Conservation (phyloP, 2,888 invertebrate genomes). For the Pseudococcus longispinus region DNA sequence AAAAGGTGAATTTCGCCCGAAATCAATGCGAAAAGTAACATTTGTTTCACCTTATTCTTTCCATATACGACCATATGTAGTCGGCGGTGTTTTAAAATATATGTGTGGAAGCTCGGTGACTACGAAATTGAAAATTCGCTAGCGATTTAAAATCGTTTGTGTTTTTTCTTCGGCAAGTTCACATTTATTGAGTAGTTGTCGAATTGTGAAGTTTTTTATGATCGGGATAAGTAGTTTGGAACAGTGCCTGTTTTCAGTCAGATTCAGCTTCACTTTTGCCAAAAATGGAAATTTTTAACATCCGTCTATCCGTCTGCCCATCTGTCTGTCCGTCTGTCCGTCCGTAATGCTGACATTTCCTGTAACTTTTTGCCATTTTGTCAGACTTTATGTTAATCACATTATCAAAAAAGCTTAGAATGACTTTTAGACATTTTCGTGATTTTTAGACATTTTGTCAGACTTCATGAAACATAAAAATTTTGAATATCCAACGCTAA, state of each 20-base stretch:
- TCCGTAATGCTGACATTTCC: too few relatives aligned
- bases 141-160: neutral
- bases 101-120: neutral
- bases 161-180: neutral
- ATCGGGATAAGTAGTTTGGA: neutral
- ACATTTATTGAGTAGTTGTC: neutral
- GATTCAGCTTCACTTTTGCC: too few relatives aligned
- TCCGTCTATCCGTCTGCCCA: too few relatives aligned
- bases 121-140: neutral
- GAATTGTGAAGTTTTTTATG: neutral
- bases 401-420: too few relatives aligned
- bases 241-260: neutral
- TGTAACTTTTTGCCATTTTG: too few relatives aligned
- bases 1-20: neutral
- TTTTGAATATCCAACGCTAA: too few relatives aligned
- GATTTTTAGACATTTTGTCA: too few relatives aligned
- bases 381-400: too few relatives aligned
- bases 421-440: too few relatives aligned
- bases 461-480: too few relatives aligned
- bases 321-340: too few relatives aligned
- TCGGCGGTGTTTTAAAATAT: neutral
- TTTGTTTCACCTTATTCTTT: neutral
- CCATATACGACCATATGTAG: neutral
- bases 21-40: slow-evolving; percentile 37
- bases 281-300: too few relatives aligned